Percentiles rank a stretch among this genome's conserved stretches.
phyloP scores from a whole-genome alignment of 2,797 vertebrate species.

The Poecilia wingei region DNA sequence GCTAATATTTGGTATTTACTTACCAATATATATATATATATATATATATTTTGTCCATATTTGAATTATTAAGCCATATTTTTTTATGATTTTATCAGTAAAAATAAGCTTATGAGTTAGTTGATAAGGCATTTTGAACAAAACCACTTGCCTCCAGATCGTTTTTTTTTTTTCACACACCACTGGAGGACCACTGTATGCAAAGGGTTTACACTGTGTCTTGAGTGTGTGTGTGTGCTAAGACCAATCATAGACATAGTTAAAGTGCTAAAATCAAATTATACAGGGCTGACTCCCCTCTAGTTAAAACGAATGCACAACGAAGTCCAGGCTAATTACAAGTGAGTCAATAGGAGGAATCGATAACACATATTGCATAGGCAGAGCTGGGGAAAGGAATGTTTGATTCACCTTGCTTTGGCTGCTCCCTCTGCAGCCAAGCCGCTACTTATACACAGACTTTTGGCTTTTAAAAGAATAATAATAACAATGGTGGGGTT shows the following conservation, averaged over 20 bases:
- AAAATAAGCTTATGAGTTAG: slow-evolving; percentile 18
- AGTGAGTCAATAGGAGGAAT: slow-evolving; percentile 29
- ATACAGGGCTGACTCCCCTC: slow-evolving; percentile 35
- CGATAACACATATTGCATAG: slow-evolving; percentile 61
- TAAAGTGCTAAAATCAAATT: slow-evolving; percentile 67
- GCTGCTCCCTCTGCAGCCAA: slow-evolving; percentile 5
- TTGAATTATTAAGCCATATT: neutral
- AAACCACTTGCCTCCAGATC: slow-evolving; percentile 48
- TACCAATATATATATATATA: slow-evolving; percentile 11
- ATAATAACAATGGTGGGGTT: neutral
- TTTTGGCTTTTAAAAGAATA: neutral
- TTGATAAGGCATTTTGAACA: slow-evolving; percentile 68
- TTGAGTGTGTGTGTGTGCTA: slow-evolving; percentile 15
- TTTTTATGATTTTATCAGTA: slow-evolving; percentile 26
- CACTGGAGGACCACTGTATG: slow-evolving; percentile 21
- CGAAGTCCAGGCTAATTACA: slow-evolving; percentile 12
- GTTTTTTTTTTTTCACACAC: slow-evolving; percentile 19
- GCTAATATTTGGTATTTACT: slow-evolving; percentile 29
- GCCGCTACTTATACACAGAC: neutral
- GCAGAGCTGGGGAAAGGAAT: slow-evolving; percentile 39
- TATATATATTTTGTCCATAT: neutral
- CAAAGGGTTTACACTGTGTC: slow-evolving; percentile 30
- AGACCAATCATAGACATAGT: slow-evolving; percentile 24
- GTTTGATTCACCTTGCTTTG: neutral
- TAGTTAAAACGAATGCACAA: slow-evolving; percentile 35